These are phyloP conservation scores for Ambastaia sidthimunki DNA, from an alignment of 2,797 vertebrate genomes.

Conservation along the genomic window DNA sequence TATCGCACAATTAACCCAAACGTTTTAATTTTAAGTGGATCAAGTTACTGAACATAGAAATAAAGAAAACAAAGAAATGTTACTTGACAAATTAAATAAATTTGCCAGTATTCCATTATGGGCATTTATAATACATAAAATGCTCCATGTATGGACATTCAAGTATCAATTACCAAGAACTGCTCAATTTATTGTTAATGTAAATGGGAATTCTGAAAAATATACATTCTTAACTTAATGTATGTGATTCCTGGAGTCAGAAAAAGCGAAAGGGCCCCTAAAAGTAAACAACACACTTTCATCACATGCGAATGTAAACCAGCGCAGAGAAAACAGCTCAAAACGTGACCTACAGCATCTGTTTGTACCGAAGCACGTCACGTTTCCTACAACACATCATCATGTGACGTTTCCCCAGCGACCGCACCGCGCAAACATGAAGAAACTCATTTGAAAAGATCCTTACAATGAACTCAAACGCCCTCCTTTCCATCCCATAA, in stretches of 20 bases:
- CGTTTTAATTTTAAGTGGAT: too few species aligned
- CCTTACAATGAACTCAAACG: background rate
- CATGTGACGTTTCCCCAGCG: background rate
- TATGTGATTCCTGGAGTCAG: background rate
- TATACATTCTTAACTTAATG: background rate
- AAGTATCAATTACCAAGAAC: too few species aligned
- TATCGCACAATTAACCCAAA: too few species aligned
- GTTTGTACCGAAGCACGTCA: background rate
- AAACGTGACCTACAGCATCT: background rate
- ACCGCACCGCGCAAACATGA: background rate
- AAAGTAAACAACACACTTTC: conserved; percentile 6
- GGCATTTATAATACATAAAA: too few species aligned
- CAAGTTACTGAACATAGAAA: too few species aligned
- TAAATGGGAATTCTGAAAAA: background rate
- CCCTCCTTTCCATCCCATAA: background rate
- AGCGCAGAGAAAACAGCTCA: background rate
- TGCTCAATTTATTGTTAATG: too few species aligned
- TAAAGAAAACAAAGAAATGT: too few species aligned
- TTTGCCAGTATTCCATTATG: too few species aligned
- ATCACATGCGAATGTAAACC: background rate
- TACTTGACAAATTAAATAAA: too few species aligned
- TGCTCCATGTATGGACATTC: too few species aligned
- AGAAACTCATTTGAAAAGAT: background rate
- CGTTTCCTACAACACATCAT: background rate
- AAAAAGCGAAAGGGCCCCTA: background rate